Evolutionary conservation across 2,797 vertebrate genomes (phyloP).

Genomic region (Thaleichthys pacificus): DNA sequence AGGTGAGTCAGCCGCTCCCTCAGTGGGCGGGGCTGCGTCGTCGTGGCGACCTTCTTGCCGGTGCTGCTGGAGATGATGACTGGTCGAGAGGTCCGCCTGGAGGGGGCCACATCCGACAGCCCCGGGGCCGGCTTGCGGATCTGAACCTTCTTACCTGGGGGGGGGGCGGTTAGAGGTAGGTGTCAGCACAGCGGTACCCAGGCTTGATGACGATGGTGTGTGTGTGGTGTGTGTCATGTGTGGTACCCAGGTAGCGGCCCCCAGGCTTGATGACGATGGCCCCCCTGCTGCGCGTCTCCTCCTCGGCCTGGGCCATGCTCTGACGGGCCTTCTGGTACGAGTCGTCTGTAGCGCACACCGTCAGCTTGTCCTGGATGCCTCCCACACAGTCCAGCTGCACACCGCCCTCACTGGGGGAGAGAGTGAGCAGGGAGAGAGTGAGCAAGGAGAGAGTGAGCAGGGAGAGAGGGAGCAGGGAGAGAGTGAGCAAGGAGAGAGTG

Average conservation of each 20-base stretch:
- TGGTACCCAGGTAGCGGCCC: slow-evolving; percentile 54
- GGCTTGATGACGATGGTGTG: neutral
- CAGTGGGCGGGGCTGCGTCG: slow-evolving; percentile 82
- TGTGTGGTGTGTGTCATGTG: neutral
- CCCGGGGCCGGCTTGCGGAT: slow-evolving; percentile 88
- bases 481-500: neutral
- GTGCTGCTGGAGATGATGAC: slow-evolving; percentile 88
- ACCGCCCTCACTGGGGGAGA: slow-evolving; percentile 83
- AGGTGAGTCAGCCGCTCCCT: slow-evolving; percentile 92
- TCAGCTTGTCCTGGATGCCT: slow-evolving; percentile 97
- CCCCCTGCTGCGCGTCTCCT: slow-evolving; percentile 92
- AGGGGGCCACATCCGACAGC: slow-evolving; percentile 84
- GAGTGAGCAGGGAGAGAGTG: neutral
- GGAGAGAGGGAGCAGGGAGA: too few species aligned
- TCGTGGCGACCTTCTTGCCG: slow-evolving; percentile 75
- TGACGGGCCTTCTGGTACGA: slow-evolving; percentile 97
- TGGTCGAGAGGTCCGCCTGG: slow-evolving; percentile 86
- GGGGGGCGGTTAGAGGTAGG: neutral
- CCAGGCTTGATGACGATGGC: slow-evolving; percentile 97
- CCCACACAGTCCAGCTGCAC: slow-evolving; percentile 95
- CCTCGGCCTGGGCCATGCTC: slow-evolving; percentile 95
- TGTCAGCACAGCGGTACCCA: neutral
- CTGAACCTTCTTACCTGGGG: slow-evolving; percentile 90
- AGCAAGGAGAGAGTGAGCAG: neutral
- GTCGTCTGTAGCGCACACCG: slow-evolving; percentile 95